phyloP scores from a whole-genome alignment of 2,797 vertebrate genomes.

The Rhynchotus rufescens region DNA sequence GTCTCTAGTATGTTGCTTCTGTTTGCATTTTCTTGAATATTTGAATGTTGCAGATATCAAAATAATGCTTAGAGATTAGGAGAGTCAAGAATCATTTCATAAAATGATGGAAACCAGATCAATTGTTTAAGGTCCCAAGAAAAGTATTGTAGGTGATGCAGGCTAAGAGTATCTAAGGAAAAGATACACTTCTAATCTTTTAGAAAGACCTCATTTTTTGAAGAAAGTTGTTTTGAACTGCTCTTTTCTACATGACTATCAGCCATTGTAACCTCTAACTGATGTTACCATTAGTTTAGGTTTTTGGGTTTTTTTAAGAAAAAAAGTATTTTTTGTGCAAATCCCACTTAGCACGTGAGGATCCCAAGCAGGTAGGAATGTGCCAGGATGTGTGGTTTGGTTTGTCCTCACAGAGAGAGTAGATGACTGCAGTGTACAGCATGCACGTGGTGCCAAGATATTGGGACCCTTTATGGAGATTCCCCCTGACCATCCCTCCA shows the following conservation, averaged over 20 bases:
- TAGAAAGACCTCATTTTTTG: not conserved
- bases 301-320: not conserved
- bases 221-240: not conserved
- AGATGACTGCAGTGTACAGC: not conserved
- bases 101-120: not conserved
- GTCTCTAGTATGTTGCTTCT: not conserved
- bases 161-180: not conserved
- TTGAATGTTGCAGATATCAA: not conserved
- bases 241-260: not conserved
- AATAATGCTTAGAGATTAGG: not conserved
- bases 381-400: not conserved
- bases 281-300: not conserved
- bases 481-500: no score
- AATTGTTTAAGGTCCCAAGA: not conserved
- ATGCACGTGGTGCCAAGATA: not conserved
- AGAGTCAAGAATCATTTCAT: not conserved
- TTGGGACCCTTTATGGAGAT: not conserved
- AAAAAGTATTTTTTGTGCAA: not conserved
- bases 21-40: not conserved
- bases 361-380: not conserved
- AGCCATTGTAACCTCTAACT: not conserved
- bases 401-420: not conserved
- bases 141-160: not conserved
- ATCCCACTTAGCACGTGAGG: not conserved
- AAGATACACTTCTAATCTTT: not conserved